A percentile compares a stretch with the other conserved stretches of the same genome.
Evolutionary conservation across 2,113 vertebrate species (phyloP).

Genomic region (Chinchilla lanigera): DNA sequence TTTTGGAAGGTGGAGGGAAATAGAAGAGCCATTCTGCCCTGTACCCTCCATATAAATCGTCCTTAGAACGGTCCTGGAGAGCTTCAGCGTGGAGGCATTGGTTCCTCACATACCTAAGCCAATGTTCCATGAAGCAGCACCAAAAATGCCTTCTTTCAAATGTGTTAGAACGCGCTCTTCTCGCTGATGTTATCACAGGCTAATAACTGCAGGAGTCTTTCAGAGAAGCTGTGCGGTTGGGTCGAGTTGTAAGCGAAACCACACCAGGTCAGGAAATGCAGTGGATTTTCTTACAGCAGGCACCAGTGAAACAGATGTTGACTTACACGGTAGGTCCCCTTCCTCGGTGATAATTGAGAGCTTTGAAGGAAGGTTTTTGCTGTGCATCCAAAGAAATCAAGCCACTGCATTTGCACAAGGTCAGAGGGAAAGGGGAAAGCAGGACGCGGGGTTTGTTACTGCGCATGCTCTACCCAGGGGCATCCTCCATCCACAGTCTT

Average conservation of each 20-base stretch:
- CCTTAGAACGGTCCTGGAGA: neutral
- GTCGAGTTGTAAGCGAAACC: constrained; percentile 57
- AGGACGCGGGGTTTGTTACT: neutral
- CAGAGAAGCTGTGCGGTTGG: constrained; percentile 45
- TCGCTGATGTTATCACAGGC: neutral
- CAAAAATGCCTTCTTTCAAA: neutral
- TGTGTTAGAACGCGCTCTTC: neutral
- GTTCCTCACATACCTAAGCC: neutral
- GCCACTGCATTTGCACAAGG: neutral
- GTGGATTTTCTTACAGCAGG: constrained; percentile 13
- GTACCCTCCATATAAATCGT: neutral
- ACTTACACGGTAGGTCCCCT: constrained; percentile 40
- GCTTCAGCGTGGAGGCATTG: neutral
- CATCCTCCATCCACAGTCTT: neutral
- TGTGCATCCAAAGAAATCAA: constrained; percentile 37
- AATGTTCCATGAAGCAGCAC: neutral
- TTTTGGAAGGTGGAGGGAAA: constrained; percentile 52
- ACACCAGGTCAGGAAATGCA: constrained; percentile 33
- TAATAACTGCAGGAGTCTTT: neutral
- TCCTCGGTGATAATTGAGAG: constrained; percentile 33
- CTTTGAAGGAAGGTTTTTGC: constrained; percentile 62
- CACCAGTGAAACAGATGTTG: neutral
- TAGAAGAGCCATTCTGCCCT: neutral
- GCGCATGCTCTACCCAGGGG: rapidly evolving
- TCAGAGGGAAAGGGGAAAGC: neutral